A percentile compares a stretch with the other conserved stretches of the same genome.
phyloP scores from a whole-genome alignment of 2,797 vertebrate genomes.

The Coregonus sp. region DNA sequence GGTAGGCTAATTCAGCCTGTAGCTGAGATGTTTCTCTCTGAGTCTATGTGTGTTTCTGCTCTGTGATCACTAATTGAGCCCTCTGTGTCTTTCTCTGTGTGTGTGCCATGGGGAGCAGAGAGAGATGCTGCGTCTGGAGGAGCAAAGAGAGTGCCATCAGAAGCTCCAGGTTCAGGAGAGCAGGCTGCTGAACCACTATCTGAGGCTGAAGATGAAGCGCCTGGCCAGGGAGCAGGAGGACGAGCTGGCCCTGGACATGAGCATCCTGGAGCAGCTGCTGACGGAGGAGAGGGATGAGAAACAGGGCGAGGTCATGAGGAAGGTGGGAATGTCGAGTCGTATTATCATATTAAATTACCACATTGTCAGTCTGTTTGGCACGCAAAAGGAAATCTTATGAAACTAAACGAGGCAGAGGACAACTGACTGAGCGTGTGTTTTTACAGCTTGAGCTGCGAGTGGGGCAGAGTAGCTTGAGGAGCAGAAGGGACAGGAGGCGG shows the following conservation, averaged over 20 bases:
- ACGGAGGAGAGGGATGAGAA: conserved; percentile 63
- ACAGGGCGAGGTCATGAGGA: conserved; percentile 72
- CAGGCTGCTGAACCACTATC: conserved; percentile 65
- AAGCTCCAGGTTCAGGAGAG: conserved; percentile 65
- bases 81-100: not conserved
- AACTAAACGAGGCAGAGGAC: too few relatives aligned
- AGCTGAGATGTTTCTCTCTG: not conserved
- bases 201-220: conserved; percentile 74
- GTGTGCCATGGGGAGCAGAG: conserved; percentile 72
- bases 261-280: conserved; percentile 71
- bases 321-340: conserved; percentile 64
- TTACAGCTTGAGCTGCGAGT: conserved; percentile 73
- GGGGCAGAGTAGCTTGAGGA: conserved; percentile 77
- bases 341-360: not conserved
- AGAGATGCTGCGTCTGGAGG: conserved; percentile 68
- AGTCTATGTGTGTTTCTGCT: not conserved
- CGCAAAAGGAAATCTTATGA: not conserved
- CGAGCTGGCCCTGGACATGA: conserved; percentile 76
- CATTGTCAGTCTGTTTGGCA: not conserved
- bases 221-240: conserved; percentile 72
- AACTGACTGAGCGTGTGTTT: not conserved
- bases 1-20: not conserved
- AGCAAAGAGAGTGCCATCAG: conserved; percentile 66
- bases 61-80: not conserved
- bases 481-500: conserved; percentile 73